Conservation (phyloP, 2,888 invertebrate species). For the Cybosia mesomella region DNA sequence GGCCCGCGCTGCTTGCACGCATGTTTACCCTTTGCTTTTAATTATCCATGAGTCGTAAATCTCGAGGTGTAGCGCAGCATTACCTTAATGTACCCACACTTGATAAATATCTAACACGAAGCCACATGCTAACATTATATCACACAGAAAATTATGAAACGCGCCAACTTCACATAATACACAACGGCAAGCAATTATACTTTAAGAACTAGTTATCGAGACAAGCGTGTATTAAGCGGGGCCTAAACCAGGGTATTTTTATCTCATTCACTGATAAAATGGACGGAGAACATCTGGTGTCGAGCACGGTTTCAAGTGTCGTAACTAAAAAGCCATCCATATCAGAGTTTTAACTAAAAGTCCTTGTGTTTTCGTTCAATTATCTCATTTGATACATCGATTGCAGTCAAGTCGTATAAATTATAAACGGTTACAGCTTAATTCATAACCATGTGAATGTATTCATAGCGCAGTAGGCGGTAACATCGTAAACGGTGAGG, state of each 20-base stretch:
- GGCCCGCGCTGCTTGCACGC: constrained; percentile 53
- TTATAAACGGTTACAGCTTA: constrained; percentile 57
- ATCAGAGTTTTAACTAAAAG: constrained; percentile 41
- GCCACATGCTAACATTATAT: constrained; percentile 62
- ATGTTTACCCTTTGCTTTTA: constrained; percentile 65
- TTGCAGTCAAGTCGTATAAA: constrained; percentile 52
- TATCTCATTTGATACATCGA: constrained; percentile 59
- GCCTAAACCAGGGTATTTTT: constrained; percentile 66
- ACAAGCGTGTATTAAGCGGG: constrained; percentile 55
- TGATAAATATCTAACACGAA: constrained; percentile 60
- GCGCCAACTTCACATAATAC: constrained; percentile 39
- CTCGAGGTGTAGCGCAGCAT: constrained; percentile 59
- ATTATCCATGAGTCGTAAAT: constrained; percentile 61
- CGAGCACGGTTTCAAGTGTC: constrained; percentile 66
- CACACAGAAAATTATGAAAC: constrained; percentile 56
- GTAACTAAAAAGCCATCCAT: constrained; percentile 57
- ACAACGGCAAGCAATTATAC: constrained; percentile 35
- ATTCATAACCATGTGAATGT: constrained; percentile 59
- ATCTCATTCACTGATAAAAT: constrained; percentile 71
- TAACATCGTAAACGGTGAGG: constrained; percentile 35
- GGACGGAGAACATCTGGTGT: constrained; percentile 73
- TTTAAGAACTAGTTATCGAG: constrained; percentile 61
- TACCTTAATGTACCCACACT: constrained; percentile 56
- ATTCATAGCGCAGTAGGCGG: constrained; percentile 44
- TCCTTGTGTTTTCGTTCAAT: constrained; percentile 56